Evolutionary conservation across 2,797 vertebrate genomes (phyloP), one percentile per base, ranked within the genome.

Genomic region (Spizella passerina): DNA sequence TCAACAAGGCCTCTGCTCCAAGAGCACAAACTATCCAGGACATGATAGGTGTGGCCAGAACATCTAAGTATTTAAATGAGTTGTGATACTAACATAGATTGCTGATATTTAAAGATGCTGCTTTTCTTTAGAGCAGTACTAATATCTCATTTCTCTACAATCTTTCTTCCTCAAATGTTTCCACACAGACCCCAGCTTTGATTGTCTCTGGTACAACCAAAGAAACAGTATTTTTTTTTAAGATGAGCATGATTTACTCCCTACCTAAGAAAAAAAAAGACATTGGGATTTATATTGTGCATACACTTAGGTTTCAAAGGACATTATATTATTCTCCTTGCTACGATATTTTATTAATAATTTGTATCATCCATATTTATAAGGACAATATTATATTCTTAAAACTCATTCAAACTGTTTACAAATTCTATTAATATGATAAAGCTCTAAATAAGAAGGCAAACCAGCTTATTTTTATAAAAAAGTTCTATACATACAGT

Each of bases 401-500:
- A 64, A 60, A 56, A 71, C 12, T 10, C 47, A 57, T 63, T 89
- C 30, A 29, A 14, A 64, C 27, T 21, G 6, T 46, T 47, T 11
- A 29, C 55, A 72, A 82, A 29, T 76, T 73, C 30, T 12, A 53
- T 70, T 81, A 82, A 15, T 72, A 83, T 43, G 22, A 38, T 50
- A 65, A 92, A 52, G 5, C 14, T 84, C 4, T 27, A 75, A 76
- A 32, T 55, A 63, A 82, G 52, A 61, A 32, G 14, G 63, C 1
- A 44, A 79, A 93, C 5, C 3, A 61, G 88, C 3, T 9, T 47
- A 43, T 82, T 78, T 81, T 56, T 36, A 75, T 30, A 6, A 43
- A 44, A 9, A 59, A 21, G 9, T 29, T 60, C 11, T 82, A 85
- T 87, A 98, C 99, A 83, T 87, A 99, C 99, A 5, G 97, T 98